Evolutionary conservation across 37 sponge, comb jelly and placozoan genomes (phyloP).

Genomic region (Lycopodina hypogea): DNA sequence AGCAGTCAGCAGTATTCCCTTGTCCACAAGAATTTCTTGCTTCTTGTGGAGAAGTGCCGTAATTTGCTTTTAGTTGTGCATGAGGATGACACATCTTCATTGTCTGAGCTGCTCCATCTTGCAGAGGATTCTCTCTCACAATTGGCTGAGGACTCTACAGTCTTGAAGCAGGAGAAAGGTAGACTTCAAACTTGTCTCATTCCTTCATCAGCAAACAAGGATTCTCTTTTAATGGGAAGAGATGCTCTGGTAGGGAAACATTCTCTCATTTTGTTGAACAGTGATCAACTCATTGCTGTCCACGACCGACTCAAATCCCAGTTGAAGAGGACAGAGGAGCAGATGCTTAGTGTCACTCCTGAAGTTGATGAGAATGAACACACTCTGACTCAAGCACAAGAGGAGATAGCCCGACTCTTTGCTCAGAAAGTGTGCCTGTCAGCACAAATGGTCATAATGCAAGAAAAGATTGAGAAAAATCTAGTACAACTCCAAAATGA

Average conservation of each 20-base stretch:
- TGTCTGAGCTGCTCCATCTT: background rate
- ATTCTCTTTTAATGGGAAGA: constrained; percentile 5
- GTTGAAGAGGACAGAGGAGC: constrained; percentile 4
- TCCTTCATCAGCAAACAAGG: constrained; percentile 3
- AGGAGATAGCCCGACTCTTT: constrained; percentile 5
- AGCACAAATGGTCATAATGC: background rate
- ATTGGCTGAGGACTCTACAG: background rate
- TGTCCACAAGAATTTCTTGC: constrained; percentile 1
- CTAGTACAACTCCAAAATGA: background rate
- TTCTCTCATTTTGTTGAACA: background rate
- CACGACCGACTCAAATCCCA: constrained; percentile 1
- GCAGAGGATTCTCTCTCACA: constrained; percentile 13
- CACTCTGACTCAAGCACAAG: constrained; percentile 2
- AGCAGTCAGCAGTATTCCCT: constrained; percentile 7
- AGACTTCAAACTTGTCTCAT: constrained; percentile 21
- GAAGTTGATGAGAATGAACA: constrained; percentile 17
- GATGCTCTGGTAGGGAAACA: constrained; percentile 6
- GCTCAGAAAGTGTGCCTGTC: constrained; percentile 10
- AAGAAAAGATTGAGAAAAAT: background rate
- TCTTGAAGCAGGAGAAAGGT: background rate
- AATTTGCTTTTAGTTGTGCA: background rate
- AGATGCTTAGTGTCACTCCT: background rate
- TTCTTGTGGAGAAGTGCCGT: constrained; percentile 17
- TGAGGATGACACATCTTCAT: background rate
- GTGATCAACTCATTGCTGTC: background rate